Base-by-base conservation (phyloP, 2,113 vertebrate genomes). In the Baryphthengus martii region DNA sequence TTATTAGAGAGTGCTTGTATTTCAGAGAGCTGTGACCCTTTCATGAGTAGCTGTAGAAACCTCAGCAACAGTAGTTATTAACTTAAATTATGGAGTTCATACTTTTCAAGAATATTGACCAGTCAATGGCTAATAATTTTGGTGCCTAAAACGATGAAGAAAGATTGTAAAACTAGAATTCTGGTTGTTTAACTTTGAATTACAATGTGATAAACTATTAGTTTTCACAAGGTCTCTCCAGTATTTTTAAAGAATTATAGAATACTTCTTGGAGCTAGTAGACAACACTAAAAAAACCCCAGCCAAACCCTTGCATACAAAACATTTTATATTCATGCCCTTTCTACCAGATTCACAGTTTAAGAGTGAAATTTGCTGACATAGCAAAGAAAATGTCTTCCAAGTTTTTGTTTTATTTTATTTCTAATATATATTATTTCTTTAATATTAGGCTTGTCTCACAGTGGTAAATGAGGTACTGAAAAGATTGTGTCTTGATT, bases 11-110 rank as follows among this genome's bases (percentile, higher is more conserved):
- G 83, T 90, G 91, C 90, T 20, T 85, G 63, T 82, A 85, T 97
- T 98, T 98, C 92, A 97, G 93, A 89, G 75, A 96, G 85, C 85
- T 96, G 28, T 96, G 97, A 98, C 97, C 97, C 97, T 96, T 97
- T 97, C 90, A 66, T 28, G 58, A 91, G 98, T 98, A 98, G 96
- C 97, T 98, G 97, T 98, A 98, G 98, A 97, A 98, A 98, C 96
- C 89, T 96, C 95, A 95, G 94, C 83, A 96, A 89, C 90, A 35
- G 21, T 87, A 74, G 88, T 96, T 96, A 98, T 97, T 97, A 97
- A 72, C 65, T 97, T 94, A 96, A 98, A 97, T 98, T 97, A 97
- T 58, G 89, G 82, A 95, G 95, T 96, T 96, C 80, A 26, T 93
- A 82, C 97, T 97, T 97, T 95, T 96, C 16, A 97, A 94, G 89